Conservation (phyloP, 2,113 vertebrate species). For the Percina caprodes region DNA sequence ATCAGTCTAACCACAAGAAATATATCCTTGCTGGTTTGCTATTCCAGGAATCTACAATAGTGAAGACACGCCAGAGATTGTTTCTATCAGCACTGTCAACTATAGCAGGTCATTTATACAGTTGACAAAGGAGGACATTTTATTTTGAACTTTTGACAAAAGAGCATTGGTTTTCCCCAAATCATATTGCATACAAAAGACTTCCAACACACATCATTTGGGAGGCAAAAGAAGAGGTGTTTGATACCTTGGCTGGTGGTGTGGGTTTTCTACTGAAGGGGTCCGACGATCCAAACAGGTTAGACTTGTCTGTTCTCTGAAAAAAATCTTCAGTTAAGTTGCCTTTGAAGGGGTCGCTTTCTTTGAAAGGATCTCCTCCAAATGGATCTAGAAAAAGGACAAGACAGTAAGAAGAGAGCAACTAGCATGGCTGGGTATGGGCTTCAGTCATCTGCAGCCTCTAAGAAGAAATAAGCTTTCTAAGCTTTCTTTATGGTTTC, state of each 20-base stretch:
- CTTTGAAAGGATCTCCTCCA: slow-evolving; percentile 94
- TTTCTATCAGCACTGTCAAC: not conserved
- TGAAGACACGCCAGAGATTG: not conserved
- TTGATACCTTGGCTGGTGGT: slow-evolving; percentile 87
- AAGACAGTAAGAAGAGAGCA: not conserved
- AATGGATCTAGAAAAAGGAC: slow-evolving; percentile 89
- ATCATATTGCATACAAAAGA: not conserved
- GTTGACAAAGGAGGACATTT: not conserved
- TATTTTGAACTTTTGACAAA: not conserved
- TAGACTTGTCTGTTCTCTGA: slow-evolving; percentile 86
- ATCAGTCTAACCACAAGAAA: not conserved
- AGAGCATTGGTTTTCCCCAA: not conserved
- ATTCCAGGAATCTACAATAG: not conserved
- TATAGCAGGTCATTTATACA: not conserved
- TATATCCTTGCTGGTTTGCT: slow-evolving; percentile 7
- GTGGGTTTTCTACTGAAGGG: slow-evolving; percentile 87
- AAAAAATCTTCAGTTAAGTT: slow-evolving; percentile 89
- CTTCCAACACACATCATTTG: not conserved
- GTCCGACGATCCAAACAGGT: slow-evolving; percentile 89
- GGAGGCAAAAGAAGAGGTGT: not conserved
- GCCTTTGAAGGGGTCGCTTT: slow-evolving; percentile 89
- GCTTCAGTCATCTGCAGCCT: not conserved
- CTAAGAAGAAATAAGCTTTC: not conserved
- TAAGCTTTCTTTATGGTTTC: slow-evolving; percentile 4
- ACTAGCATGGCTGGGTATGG: slow-evolving; percentile 40